phyloP scores from a whole-genome alignment of 2,888 invertebrate species.

The Sarcophaga variegata region DNA sequence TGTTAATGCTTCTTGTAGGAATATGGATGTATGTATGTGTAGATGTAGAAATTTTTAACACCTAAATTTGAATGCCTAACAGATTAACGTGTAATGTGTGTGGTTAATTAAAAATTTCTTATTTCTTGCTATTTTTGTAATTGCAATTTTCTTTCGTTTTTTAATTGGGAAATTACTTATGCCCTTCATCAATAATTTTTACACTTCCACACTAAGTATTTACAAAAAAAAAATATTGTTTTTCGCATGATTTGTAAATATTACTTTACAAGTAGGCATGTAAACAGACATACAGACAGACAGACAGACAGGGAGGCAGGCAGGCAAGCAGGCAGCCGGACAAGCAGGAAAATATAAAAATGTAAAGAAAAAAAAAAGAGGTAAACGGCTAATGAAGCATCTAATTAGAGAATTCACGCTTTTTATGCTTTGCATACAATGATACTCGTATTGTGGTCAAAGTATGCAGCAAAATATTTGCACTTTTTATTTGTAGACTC shows the following conservation, averaged over 20 bases:
- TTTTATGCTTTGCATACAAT: constrained; percentile 51
- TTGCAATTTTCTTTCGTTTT: neutral
- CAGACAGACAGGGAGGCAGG: no score
- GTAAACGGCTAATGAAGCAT: constrained; percentile 52
- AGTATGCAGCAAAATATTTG: constrained; percentile 31
- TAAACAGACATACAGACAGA: neutral
- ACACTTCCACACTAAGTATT: constrained; percentile 1
- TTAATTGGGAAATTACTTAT: neutral
- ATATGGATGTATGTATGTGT: no score
- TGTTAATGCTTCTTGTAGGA: no score
- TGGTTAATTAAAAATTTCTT: no score
- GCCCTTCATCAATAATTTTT: neutral
- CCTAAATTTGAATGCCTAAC: no score
- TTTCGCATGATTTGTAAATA: constrained; percentile 12
- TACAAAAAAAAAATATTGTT: constrained; percentile 2
- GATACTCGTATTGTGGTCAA: neutral
- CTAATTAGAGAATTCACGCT: constrained; percentile 61
- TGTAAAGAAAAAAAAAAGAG: neutral
- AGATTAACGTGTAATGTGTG: no score
- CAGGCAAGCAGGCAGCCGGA: no score
- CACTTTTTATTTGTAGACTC: constrained; percentile 38
- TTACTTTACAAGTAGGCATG: neutral
- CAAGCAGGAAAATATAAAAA: no score
- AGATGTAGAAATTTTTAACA: no score
- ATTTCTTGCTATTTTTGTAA: no score